Evolutionary conservation across 2,797 vertebrate genomes (phyloP).

Genomic region (Champsocephalus esox): DNA sequence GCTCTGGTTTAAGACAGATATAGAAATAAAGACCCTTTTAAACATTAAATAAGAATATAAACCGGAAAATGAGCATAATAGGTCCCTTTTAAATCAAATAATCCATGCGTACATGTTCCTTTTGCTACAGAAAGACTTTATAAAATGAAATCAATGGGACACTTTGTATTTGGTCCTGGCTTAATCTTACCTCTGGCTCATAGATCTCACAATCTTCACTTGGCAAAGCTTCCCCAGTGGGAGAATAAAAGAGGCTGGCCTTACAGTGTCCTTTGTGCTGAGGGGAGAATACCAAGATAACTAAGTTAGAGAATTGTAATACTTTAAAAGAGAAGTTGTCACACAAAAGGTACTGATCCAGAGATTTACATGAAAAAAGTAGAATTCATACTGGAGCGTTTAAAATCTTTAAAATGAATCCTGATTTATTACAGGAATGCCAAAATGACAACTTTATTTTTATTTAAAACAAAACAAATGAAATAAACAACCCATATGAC

Average conservation of each 20-base stretch:
- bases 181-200: constrained; percentile 80
- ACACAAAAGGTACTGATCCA: background rate
- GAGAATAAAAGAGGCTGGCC: constrained; percentile 19
- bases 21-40: no score
- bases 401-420: background rate
- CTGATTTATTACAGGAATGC: background rate
- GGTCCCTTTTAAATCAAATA: background rate
- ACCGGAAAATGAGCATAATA: no score
- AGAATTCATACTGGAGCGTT: background rate
- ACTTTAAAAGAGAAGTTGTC: no score
- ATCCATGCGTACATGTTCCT: background rate
- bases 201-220: constrained; percentile 78
- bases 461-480: no score
- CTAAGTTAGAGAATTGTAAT: background rate
- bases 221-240: accelerated
- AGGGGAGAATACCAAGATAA: constrained; percentile 11
- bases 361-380: background rate
- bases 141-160: background rate
- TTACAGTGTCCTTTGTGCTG: constrained; percentile 86
- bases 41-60: no score
- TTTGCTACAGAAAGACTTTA: background rate
- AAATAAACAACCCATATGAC: background rate
- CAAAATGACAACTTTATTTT: background rate
- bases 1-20: no score
- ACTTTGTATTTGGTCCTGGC: background rate